phyloP scores from a whole-genome alignment of 2,888 invertebrate species.

The Tachina fera region DNA sequence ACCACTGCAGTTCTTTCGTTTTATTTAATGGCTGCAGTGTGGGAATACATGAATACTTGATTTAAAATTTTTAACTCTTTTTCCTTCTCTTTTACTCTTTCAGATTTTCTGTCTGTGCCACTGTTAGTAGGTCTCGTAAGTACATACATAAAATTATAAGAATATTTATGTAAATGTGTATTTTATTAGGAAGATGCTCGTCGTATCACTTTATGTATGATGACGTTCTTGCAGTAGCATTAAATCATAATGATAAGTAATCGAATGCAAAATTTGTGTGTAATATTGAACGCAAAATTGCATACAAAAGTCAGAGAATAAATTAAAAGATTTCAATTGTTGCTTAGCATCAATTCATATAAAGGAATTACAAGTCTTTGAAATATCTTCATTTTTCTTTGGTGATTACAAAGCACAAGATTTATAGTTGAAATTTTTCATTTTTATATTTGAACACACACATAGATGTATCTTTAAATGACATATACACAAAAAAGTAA shows the following conservation, averaged over 20 bases:
- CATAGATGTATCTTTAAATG: too few species aligned
- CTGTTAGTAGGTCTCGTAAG: constrained; percentile 16
- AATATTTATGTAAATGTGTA: constrained; percentile 46
- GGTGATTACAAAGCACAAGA: too few species aligned
- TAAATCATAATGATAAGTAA: constrained; percentile 37
- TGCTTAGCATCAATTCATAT: too few species aligned
- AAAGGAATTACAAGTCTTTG: too few species aligned
- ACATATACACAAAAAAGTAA: too few species aligned
- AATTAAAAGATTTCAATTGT: not conserved
- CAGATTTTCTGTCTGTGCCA: not conserved
- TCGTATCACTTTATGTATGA: not conserved
- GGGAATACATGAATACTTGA: constrained; percentile 43
- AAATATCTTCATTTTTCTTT: too few species aligned
- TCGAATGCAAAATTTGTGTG: not conserved
- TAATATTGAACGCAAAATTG: not conserved
- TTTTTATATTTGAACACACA: too few species aligned
- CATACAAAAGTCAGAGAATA: not conserved
- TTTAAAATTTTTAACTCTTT: constrained; percentile 4
- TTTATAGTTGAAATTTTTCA: too few species aligned
- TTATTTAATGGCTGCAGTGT: constrained; percentile 34
- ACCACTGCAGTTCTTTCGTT: constrained; percentile 32
- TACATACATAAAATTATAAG: constrained; percentile 19
- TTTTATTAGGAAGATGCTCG: constrained; percentile 24
- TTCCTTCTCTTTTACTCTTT: not conserved
- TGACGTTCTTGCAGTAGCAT: not conserved